Evolutionary conservation across 2,888 invertebrate species (phyloP), one percentile per base, ranked within the genome.

Genomic region (Biston stratarius): DNA sequence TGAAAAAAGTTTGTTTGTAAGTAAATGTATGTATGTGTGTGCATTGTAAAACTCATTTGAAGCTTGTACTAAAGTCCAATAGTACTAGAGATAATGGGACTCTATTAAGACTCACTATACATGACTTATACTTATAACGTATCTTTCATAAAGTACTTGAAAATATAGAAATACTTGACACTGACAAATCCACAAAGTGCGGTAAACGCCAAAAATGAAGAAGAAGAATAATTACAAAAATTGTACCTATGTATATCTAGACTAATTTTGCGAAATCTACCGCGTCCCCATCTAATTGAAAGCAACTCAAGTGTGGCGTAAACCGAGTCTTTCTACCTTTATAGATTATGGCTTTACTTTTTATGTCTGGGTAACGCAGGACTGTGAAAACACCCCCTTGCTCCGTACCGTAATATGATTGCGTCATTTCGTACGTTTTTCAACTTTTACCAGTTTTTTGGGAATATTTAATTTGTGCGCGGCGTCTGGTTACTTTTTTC

Each of bases 241-340:
- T 24, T 24, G 24, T 24, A 24, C 24, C 24, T 24, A 24, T 24
- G 24, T 24, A 2, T 24, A 47, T 24, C 3, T 15, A 48, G 48
- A 24, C 24, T 6, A 33, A 48, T 10, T 24, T 3, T 3, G 12
- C 36, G 44, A 64, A 68, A 61, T 68, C 67, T 64, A 68, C 67
- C 47, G 9, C n/a, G n/a, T 42, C 67, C 56, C 64, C 75, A 67
- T 67, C 74, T 76, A 81, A 83, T 82, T 80, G 79, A 75, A 81
- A 75, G 63, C 65, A 69, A 72, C 64, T 78, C 76, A 71, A 70
- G 74, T 74, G 74, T 74, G 65, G 64, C 52, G 67, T 61, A 61
- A 70, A 76, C 75, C 75, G 72, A 69, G 59, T 70, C 65, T 57
- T 63, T 64, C 59, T 53, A 67, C 67, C 62, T 62, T 62, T 64